A percentile compares a stretch with the other conserved stretches of the same genome.
Evolutionary conservation across 2,113 vertebrate species (phyloP).

Genomic region (Aegithalos caudatus): DNA sequence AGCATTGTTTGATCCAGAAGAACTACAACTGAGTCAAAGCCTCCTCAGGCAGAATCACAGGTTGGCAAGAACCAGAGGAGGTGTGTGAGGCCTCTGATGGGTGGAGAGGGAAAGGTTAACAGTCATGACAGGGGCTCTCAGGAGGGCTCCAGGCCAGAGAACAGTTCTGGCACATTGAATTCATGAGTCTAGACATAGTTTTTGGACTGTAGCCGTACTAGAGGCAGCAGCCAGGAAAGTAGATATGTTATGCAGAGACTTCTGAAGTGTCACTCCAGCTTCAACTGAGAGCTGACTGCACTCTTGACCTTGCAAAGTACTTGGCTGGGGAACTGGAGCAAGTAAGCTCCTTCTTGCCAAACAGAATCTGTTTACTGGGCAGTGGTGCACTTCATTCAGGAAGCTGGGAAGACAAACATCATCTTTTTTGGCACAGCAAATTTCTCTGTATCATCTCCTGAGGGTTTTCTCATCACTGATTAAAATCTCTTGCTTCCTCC

Average conservation of each 20-base stretch:
- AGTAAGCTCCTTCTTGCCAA: neutral
- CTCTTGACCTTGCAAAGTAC: neutral
- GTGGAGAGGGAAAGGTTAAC: neutral
- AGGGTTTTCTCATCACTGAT: neutral
- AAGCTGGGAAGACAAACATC: neutral
- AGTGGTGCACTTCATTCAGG: rapidly evolving
- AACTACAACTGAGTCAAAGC: neutral
- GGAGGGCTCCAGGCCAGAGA: neutral
- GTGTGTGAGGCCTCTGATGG: neutral
- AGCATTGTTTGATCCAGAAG: neutral
- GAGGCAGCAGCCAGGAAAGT: neutral
- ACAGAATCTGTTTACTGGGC: neutral
- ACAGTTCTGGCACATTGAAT: neutral
- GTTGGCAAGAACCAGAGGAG: neutral
- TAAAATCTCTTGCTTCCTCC: neutral
- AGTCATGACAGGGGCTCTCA: neutral
- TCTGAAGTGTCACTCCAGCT: neutral
- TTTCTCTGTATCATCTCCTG: neutral
- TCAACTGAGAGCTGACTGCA: neutral
- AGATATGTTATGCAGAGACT: neutral
- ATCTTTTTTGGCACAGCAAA: neutral
- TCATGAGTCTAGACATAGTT: neutral
- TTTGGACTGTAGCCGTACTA: neutral
- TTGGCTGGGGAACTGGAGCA: neutral
- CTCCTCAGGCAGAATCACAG: neutral